These are phyloP conservation scores for Sternarchorhynchus goeldii DNA, from an alignment of 2,797 vertebrate genomes.

Conservation along the genomic window DNA sequence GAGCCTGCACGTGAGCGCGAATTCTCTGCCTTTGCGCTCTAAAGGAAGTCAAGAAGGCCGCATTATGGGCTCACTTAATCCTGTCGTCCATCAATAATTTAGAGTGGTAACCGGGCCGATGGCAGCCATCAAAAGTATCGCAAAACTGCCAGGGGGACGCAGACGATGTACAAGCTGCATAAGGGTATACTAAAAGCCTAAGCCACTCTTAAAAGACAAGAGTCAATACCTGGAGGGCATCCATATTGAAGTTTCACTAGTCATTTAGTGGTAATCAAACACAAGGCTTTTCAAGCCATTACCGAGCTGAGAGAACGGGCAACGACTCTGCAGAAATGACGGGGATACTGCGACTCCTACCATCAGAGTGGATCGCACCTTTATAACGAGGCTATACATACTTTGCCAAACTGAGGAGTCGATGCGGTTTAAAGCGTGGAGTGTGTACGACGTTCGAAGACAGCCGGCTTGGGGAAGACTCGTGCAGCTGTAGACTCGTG, in stretches of 20 bases:
- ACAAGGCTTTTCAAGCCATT: slow-evolving; percentile 71
- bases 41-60: slow-evolving; percentile 53
- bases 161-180: slow-evolving; percentile 63
- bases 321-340: no score
- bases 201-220: slow-evolving; percentile 69
- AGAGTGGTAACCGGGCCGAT: slow-evolving; percentile 63
- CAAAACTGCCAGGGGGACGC: slow-evolving; percentile 74
- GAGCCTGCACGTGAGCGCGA: slow-evolving; percentile 33
- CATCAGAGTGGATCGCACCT: no score
- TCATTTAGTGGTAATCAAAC: slow-evolving; percentile 74
- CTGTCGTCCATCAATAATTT: slow-evolving; percentile 76
- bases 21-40: slow-evolving; percentile 53
- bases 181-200: slow-evolving; percentile 77
- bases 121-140: slow-evolving; percentile 75
- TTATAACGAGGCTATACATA: no score
- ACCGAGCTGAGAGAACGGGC: slow-evolving; percentile 19
- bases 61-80: slow-evolving; percentile 62
- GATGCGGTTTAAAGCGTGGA: slow-evolving; percentile 2
- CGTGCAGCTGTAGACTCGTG: slow-evolving; percentile 33
- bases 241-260: slow-evolving; percentile 74
- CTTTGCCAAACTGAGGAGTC: no score
- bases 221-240: slow-evolving; percentile 79
- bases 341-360: no score
- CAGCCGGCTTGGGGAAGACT: background rate
- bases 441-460: slow-evolving; percentile 13